Evolutionary conservation across 2,797 vertebrate genomes (phyloP).

Genomic region (Falco naumanni): DNA sequence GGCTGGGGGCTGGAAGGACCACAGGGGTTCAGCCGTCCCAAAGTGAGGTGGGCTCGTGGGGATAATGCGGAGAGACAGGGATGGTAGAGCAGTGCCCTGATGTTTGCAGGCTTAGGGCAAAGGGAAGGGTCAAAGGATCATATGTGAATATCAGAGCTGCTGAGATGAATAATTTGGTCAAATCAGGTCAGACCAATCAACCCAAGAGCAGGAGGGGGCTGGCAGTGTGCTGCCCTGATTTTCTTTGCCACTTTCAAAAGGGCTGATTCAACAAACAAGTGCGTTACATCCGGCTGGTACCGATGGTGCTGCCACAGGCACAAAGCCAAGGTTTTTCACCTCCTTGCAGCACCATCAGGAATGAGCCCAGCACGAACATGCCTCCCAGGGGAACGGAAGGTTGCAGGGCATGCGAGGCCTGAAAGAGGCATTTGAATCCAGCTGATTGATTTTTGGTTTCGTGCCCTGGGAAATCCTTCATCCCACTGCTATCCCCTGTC

Average conservation of each 20-base stretch:
- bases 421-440: slow-evolving; percentile 30
- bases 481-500: background rate
- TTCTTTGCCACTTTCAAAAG: background rate
- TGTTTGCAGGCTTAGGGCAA: no score
- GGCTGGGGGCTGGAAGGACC: background rate
- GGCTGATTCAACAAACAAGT: background rate
- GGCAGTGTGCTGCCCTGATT: background rate
- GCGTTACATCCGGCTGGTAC: rapidly evolving
- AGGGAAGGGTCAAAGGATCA: no score
- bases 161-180: no score
- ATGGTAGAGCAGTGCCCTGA: no score
- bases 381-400: background rate
- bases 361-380: background rate
- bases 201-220: background rate
- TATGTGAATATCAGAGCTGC: no score
- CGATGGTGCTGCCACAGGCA: background rate
- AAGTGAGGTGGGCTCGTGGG: background rate
- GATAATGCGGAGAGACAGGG: no score
- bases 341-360: background rate
- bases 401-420: background rate
- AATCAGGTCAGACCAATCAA: no score
- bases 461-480: background rate
- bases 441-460: slow-evolving; percentile 15
- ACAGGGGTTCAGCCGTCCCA: background rate
- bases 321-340: background rate